A percentile compares a stretch with the other conserved stretches of the same genome.
phyloP scores from a whole-genome alignment of 2,797 vertebrate species.

The Channallabes apus region DNA sequence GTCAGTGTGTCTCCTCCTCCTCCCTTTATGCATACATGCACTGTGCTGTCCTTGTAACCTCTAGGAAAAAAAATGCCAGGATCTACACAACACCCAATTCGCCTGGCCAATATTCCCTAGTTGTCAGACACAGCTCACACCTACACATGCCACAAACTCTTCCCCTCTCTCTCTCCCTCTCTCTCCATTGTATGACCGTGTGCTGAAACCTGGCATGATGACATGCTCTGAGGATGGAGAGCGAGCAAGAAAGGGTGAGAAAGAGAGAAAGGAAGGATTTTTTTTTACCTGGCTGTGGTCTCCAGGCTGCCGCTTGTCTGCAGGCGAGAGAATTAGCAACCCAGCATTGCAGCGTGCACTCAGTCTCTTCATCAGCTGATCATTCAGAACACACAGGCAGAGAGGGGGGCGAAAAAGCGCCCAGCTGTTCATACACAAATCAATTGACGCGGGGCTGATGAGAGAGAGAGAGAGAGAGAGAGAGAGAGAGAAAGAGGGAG shows the following conservation, averaged over 20 bases:
- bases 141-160: slow-evolving; percentile 69
- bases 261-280: slow-evolving; percentile 70
- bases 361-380: slow-evolving; percentile 99
- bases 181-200: slow-evolving; percentile 65
- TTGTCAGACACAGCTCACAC: slow-evolving; percentile 76
- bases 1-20: slow-evolving; percentile 54
- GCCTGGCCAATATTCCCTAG: slow-evolving; percentile 73
- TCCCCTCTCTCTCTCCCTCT: slow-evolving; percentile 59
- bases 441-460: slow-evolving; percentile 74
- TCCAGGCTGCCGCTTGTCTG: slow-evolving; percentile 94
- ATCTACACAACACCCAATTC: slow-evolving; percentile 69
- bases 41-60: slow-evolving; percentile 39
- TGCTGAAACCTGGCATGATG: slow-evolving; percentile 88
- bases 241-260: slow-evolving; percentile 54
- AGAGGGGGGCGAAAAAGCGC: slow-evolving; percentile 85
- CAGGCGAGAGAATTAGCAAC: slow-evolving; percentile 99
- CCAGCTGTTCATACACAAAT: slow-evolving; percentile 99
- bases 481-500: slow-evolving; percentile 26
- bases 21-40: slow-evolving; percentile 39
- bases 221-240: slow-evolving; percentile 65
- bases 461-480: slow-evolving; percentile 43
- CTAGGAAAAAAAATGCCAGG: slow-evolving; percentile 40
- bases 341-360: slow-evolving; percentile 99
- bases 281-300: slow-evolving; percentile 96
- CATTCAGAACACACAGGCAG: slow-evolving; percentile 91